Percentiles rank a stretch among this genome's conserved stretches.
phyloP scores from a whole-genome alignment of 2,888 invertebrate species.

The Drosophila phalerata region DNA sequence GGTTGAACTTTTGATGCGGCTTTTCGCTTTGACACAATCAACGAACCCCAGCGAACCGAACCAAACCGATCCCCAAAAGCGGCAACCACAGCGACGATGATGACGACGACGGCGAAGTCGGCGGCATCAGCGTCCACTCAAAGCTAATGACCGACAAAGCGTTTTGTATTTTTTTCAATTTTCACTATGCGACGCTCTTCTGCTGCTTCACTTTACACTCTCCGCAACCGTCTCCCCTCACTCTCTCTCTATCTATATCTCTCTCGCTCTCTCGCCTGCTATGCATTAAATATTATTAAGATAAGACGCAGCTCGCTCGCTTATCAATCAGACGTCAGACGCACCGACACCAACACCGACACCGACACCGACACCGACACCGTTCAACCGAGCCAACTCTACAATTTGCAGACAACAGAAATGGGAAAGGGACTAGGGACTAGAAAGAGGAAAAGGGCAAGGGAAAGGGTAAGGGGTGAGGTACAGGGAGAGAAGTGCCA shows the following conservation, averaged over 20 bases:
- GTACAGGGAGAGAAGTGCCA: neutral
- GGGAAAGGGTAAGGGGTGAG: neutral
- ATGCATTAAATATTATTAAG: slow-evolving; percentile 79
- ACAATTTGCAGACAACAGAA: slow-evolving; percentile 58
- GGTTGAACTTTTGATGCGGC: slow-evolving; percentile 58
- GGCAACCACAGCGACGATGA: slow-evolving; percentile 4
- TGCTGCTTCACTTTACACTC: neutral
- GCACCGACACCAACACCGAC: slow-evolving; percentile 31
- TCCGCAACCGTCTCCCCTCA: neutral
- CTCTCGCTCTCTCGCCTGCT: slow-evolving; percentile 52
- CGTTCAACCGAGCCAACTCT: slow-evolving; percentile 12
- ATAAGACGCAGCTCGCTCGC: slow-evolving; percentile 66
- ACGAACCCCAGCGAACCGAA: slow-evolving; percentile 43
- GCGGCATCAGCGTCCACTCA: slow-evolving; percentile 71
- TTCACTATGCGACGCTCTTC: slow-evolving; percentile 55
- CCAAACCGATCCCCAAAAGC: slow-evolving; percentile 20
- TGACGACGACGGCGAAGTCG: slow-evolving; percentile 12
- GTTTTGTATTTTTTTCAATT: slow-evolving; percentile 79
- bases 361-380: slow-evolving; percentile 23
- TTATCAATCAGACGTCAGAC: slow-evolving; percentile 78
- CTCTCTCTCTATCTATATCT: slow-evolving; percentile 19
- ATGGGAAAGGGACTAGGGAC: neutral
- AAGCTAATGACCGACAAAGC: slow-evolving; percentile 81
- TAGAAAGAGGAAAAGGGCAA: neutral
- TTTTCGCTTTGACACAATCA: slow-evolving; percentile 74